Conservation (phyloP, 92 coral and sea anemone genomes). For the Palythoa caribaeorum region DNA sequence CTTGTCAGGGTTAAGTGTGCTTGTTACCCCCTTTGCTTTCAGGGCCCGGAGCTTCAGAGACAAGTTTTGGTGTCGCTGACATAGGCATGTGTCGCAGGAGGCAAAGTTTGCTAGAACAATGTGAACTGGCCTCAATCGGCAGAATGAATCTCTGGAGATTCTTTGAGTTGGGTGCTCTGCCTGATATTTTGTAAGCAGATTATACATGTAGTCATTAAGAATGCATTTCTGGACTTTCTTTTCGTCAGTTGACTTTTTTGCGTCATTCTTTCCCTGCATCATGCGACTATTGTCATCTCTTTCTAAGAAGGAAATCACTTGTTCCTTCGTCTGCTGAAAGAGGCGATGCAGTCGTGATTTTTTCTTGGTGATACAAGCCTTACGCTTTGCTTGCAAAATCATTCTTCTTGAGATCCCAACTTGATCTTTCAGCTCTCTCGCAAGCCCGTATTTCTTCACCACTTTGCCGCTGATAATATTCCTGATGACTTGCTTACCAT, state of each 20-base stretch:
- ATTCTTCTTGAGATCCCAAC: background rate
- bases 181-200: conserved; percentile 36
- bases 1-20: conserved; percentile 57
- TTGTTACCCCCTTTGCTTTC: conserved; percentile 41
- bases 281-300: conserved; percentile 39
- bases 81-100: conserved; percentile 62
- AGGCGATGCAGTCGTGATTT: background rate
- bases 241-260: conserved; percentile 23
- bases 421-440: background rate
- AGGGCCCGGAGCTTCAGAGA: conserved; percentile 52
- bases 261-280: conserved; percentile 68
- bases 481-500: background rate
- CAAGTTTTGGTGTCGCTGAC: conserved; percentile 56
- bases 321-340: background rate
- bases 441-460: background rate
- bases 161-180: conserved; percentile 44
- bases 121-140: conserved; percentile 44
- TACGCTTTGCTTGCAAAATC: background rate
- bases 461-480: background rate
- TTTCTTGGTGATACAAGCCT: background rate
- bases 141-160: conserved; percentile 49
- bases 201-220: conserved; percentile 41
- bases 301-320: background rate
- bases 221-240: conserved; percentile 52
- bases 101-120: conserved; percentile 43